phyloP scores from a whole-genome alignment of 2,888 invertebrate species.

The Pristionchus mayeri region DNA sequence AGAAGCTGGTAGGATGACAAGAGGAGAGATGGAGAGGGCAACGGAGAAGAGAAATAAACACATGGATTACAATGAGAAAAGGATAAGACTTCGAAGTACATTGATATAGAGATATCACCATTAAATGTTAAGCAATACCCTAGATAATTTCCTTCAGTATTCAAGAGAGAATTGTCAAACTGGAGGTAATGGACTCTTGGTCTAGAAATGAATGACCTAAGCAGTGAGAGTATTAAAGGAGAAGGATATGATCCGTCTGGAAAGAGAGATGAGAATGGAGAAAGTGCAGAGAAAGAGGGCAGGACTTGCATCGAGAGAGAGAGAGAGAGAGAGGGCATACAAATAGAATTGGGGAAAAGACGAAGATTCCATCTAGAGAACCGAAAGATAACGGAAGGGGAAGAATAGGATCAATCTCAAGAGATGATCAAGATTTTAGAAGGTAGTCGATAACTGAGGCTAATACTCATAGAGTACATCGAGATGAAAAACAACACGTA shows the following conservation, averaged over 20 bases:
- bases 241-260: not conserved
- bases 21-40: not conserved
- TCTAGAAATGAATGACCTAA: not conserved
- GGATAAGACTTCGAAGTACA: not conserved
- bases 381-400: not conserved
- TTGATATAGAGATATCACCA: too few relatives aligned
- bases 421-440: not conserved
- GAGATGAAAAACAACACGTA: not conserved
- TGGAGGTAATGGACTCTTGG: not conserved
- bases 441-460: not conserved
- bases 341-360: constrained; percentile 20
- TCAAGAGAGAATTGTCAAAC: constrained; percentile 18
- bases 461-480: not conserved
- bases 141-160: not conserved
- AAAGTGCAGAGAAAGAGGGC: not conserved
- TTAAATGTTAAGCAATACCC: not conserved
- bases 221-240: not conserved
- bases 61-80: not conserved
- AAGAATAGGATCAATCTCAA: not conserved
- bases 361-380: constrained; percentile 1
- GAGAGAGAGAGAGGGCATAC: not conserved
- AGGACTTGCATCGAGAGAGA: too few relatives aligned
- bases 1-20: not conserved
- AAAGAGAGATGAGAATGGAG: not conserved
- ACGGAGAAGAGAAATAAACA: not conserved